Base-by-base conservation (phyloP, 2,797 vertebrate genomes). In the Sebastes cheni region DNA sequence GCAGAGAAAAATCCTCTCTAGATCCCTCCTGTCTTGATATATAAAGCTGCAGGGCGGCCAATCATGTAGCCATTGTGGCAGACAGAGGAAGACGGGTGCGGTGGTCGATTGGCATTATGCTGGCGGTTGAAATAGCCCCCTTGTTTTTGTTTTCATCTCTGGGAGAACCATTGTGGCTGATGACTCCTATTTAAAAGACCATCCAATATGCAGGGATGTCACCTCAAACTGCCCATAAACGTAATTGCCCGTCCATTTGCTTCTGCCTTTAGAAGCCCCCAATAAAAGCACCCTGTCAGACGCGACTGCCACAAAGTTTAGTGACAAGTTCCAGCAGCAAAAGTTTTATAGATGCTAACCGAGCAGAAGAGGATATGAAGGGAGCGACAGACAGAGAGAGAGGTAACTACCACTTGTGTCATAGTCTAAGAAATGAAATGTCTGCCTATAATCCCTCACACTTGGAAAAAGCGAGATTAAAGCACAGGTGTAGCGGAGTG, bases 181-280 rank as follows among this genome's bases (percentile, higher is more conserved):
- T 95, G 94, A 92, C 94, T 94, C 92, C 94, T 95, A 94, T 95
- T 96, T 96, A 96, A 95, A 95, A 94, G 94, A 93, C 92, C 93
- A 95, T 95, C 94, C 95, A 95, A 95, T 95, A 96, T 95, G 95
- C 95, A 96, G 95, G 93, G 93, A 95, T 95, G 95, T 96, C 95
- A 96, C 94, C 91, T 94, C 94, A 94, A 95, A 95, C 94, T 94
- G 94, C 92, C 95, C 93, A 93, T 95, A 95, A 95, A 93, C 60
- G 95, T 96, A 95, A 96, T 96, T 96, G 95, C 94, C 91, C 89
- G 84, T 94, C 95, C 93, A 95, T 96, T 96, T 96, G 92, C 90
- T 83, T 89, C 83, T 93, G 90, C 91, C 89, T 93, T 92, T 88
- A 93, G 91, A 94, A 93, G 87, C 91, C 90, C 88, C 90, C 89